Percentiles rank a stretch among this genome's conserved stretches.
phyloP scores from a whole-genome alignment of 2,797 vertebrate species.

The Acipenser transmontanus region DNA sequence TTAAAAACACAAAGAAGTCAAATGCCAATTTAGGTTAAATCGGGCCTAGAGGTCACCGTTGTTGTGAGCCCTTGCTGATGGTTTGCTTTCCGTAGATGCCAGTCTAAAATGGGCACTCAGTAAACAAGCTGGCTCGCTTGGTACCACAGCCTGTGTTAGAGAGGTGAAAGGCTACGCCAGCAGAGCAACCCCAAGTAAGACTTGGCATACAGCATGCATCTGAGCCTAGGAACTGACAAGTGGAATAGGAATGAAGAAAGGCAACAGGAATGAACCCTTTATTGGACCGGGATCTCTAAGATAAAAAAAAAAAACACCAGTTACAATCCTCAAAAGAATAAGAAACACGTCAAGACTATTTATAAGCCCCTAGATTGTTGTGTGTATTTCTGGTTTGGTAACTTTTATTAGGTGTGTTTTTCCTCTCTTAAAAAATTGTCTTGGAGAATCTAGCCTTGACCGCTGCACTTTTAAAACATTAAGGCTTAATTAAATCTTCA shows the following conservation, averaged over 20 bases:
- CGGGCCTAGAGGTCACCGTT: slow-evolving; percentile 11
- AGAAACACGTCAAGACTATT: no score
- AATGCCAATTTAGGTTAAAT: slow-evolving; percentile 23
- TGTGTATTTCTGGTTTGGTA: no score
- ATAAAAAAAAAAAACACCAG: no score
- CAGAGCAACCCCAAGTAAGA: background rate
- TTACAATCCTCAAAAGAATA: no score
- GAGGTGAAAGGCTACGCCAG: slow-evolving; percentile 24
- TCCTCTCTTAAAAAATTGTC: no score
- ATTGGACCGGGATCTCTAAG: no score
- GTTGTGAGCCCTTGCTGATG: background rate
- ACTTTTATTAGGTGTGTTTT: no score
- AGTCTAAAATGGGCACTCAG: background rate
- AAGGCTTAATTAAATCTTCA: no score
- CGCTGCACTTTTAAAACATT: no score
- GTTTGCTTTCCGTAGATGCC: background rate
- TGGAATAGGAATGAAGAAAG: background rate
- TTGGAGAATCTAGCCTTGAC: no score
- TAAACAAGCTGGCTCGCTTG: slow-evolving; percentile 8
- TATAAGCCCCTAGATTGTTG: no score
- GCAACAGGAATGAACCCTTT: background rate
- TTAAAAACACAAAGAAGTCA: background rate
- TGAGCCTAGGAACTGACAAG: background rate
- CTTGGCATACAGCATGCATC: background rate
- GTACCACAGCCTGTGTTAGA: slow-evolving; percentile 18